Percentiles rank a stretch among this genome's conserved stretches.
These are phyloP conservation scores for Esox lucius DNA, from an alignment of 2,797 vertebrate genomes.

Conservation along the genomic window DNA sequence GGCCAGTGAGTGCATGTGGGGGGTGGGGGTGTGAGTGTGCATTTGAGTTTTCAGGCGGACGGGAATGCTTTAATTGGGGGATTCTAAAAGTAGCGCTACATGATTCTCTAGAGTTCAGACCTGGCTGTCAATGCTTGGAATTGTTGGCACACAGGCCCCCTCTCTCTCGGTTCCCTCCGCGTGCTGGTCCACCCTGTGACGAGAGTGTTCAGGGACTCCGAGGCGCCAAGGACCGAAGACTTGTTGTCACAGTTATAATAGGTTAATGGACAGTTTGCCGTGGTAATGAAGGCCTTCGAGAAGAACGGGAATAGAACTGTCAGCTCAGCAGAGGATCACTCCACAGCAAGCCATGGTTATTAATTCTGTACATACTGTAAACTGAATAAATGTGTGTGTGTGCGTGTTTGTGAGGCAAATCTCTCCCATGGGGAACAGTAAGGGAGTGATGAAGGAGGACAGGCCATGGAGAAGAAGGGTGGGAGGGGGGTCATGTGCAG, in stretches of 20 bases:
- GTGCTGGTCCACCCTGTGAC: background rate
- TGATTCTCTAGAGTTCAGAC: background rate
- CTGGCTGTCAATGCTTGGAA: background rate
- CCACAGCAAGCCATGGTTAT: conserved; percentile 17
- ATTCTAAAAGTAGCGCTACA: background rate
- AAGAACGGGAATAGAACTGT: background rate
- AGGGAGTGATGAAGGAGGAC: background rate
- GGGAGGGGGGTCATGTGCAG: background rate
- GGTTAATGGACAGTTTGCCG: background rate
- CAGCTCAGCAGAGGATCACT: conserved; percentile 7
- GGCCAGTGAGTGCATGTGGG: background rate
- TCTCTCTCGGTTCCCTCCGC: too few relatives aligned
- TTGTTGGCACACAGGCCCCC: background rate
- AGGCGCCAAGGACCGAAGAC: background rate
- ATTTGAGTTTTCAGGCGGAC: background rate
- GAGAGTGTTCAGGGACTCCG: background rate
- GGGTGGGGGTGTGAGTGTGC: background rate
- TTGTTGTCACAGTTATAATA: background rate
- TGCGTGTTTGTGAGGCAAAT: too few relatives aligned
- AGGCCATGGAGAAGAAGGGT: background rate
- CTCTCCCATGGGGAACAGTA: background rate
- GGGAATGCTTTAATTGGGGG: background rate
- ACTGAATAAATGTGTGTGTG: conserved; percentile 14
- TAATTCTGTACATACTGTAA: conserved; percentile 10
- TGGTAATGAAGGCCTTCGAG: background rate